Percentiles rank a stretch among this genome's conserved stretches.
Evolutionary conservation across 2,888 invertebrate species (phyloP).

Genomic region (Euplagia quadripunctaria): DNA sequence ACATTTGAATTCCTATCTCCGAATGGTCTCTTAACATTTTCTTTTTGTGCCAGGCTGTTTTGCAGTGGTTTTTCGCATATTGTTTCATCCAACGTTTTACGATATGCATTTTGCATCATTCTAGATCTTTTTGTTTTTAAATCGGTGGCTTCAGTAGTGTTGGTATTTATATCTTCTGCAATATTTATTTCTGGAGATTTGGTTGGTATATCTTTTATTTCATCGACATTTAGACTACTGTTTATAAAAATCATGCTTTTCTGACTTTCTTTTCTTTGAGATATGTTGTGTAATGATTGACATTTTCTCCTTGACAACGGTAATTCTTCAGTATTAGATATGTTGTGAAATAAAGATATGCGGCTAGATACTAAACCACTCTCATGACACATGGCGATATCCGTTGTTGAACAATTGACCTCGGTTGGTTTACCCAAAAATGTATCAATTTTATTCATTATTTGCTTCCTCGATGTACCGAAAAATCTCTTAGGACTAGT

Average conservation of each 20-base stretch:
- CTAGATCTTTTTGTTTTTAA: slow-evolving; percentile 67
- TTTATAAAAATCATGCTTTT: slow-evolving; percentile 40
- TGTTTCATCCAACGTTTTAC: slow-evolving; percentile 64
- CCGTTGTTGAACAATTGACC: slow-evolving; percentile 57
- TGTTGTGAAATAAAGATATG: slow-evolving; percentile 80
- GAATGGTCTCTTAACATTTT: slow-evolving; percentile 48
- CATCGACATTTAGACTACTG: slow-evolving; percentile 25
- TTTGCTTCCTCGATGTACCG: slow-evolving; percentile 81
- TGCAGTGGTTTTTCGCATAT: slow-evolving; percentile 38
- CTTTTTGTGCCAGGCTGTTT: slow-evolving; percentile 30
- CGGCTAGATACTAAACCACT: slow-evolving; percentile 83
- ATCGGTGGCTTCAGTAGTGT: slow-evolving; percentile 34
- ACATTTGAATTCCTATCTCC: slow-evolving; percentile 53
- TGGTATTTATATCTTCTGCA: slow-evolving; percentile 34
- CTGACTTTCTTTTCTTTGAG: slow-evolving; percentile 59
- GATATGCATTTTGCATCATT: slow-evolving; percentile 56
- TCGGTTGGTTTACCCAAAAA: slow-evolving; percentile 74
- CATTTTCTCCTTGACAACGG: slow-evolving; percentile 67
- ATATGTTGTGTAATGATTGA: slow-evolving; percentile 73
- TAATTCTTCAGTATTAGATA: slow-evolving; percentile 75
- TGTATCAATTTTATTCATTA: slow-evolving; percentile 81
- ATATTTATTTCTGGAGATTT: slow-evolving; percentile 11
- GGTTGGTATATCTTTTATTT: slow-evolving; percentile 21
- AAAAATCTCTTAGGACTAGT: slow-evolving; percentile 84
- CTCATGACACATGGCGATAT: slow-evolving; percentile 65